Conservation (phyloP, 2,113 vertebrate species). For the Loxodonta africana region DNA sequence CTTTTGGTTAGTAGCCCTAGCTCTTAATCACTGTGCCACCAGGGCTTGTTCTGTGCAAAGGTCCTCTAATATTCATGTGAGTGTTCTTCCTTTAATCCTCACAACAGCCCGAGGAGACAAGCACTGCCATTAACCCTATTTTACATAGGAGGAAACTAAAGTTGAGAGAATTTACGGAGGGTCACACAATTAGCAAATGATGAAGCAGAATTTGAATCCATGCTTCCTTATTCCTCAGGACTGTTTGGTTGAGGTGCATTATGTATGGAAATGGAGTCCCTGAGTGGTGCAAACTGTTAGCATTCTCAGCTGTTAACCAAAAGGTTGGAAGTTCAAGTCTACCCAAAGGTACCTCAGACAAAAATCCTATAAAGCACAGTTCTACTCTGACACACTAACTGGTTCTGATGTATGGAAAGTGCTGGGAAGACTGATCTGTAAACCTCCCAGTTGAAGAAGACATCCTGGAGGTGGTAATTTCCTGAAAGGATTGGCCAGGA, state of each 20-base stretch:
- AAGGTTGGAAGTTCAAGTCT: neutral
- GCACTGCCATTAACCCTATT: neutral
- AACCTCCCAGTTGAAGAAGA: neutral
- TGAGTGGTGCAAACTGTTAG: neutral
- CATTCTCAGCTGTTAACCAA: neutral
- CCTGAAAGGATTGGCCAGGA: neutral
- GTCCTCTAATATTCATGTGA: neutral
- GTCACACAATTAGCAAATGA: neutral
- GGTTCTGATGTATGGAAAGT: neutral
- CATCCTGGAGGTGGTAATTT: neutral
- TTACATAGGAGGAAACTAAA: slow-evolving; percentile 35
- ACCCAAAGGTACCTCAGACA: neutral
- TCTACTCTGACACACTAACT: neutral
- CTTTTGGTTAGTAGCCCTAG: too few relatives aligned
- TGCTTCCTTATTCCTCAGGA: neutral
- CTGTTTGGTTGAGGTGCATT: neutral
- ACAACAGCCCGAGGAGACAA: neutral
- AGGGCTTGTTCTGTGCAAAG: neutral
- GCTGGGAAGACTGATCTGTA: neutral
- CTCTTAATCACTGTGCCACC: too few relatives aligned
- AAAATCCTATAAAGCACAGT: neutral
- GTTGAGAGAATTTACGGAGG: neutral
- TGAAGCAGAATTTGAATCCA: neutral
- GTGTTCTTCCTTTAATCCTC: slow-evolving; percentile 6
- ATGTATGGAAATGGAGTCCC: neutral